These are phyloP conservation scores for Eulemur mongoz DNA, from an alignment of 2,797 vertebrate genomes.

Conservation along the genomic window DNA sequence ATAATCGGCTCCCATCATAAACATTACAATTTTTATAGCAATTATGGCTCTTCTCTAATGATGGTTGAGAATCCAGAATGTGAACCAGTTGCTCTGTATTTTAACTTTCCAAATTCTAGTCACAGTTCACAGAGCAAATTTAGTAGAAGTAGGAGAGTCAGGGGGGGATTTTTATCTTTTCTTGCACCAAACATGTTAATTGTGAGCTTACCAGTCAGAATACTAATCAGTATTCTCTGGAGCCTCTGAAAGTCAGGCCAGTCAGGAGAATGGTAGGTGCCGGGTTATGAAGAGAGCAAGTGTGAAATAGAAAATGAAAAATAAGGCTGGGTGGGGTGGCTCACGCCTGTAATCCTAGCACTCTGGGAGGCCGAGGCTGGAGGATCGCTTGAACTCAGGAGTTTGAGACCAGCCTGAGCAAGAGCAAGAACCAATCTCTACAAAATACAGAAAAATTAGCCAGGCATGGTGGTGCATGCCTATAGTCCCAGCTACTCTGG, in stretches of 20 bases:
- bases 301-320: not conserved
- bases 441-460: too few species aligned
- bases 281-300: not conserved
- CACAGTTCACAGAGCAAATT: not conserved
- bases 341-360: too few species aligned
- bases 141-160: not conserved
- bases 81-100: constrained; percentile 32
- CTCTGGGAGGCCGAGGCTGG: too few species aligned
- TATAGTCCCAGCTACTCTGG: too few species aligned
- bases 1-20: not conserved
- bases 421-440: too few species aligned
- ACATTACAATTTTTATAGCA: constrained; percentile 2
- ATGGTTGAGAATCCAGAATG: constrained; percentile 24
- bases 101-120: constrained; percentile 24
- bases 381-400: too few species aligned
- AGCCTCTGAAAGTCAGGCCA: not conserved
- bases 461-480: too few species aligned
- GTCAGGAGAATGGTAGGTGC: not conserved
- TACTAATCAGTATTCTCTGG: not conserved
- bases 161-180: not conserved
- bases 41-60: constrained; percentile 31
- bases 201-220: not conserved
- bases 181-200: not conserved
- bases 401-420: too few species aligned
- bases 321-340: too few species aligned